These are phyloP conservation scores for Silurus glanis DNA, from an alignment of 2,113 vertebrate species.

Conservation along the genomic window DNA sequence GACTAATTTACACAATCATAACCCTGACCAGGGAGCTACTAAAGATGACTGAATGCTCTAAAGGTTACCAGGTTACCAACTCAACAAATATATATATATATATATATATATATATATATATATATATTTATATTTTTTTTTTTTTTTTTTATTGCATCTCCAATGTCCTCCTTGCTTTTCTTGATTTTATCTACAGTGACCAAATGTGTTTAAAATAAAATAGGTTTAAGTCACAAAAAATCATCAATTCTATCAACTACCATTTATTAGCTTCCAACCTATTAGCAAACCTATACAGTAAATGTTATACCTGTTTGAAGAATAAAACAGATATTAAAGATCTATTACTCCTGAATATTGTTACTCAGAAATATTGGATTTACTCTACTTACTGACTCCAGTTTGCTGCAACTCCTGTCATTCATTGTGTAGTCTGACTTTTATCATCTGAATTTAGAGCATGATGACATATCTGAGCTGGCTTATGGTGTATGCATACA, in stretches of 20 bases:
- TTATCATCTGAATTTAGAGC: background rate
- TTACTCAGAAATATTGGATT: background rate
- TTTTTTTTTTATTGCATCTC: background rate
- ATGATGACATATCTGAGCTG: background rate
- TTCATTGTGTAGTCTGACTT: background rate
- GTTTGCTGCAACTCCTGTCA: background rate
- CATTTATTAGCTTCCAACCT: background rate
- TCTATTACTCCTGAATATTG: background rate
- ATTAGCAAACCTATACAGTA: background rate
- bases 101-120: too few species aligned
- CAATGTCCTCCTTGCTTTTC: background rate
- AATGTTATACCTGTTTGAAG: background rate
- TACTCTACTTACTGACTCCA: background rate
- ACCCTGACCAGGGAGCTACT: too few species aligned
- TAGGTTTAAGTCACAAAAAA: too few species aligned
- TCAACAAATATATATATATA: background rate
- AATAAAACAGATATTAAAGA: background rate
- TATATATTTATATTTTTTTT: too few species aligned
- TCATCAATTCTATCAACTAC: background rate
- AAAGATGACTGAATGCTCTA: too few species aligned
- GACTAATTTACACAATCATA: too few species aligned
- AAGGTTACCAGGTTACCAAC: background rate
- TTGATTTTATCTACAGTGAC: background rate
- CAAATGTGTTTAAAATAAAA: background rate
- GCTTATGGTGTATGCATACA: background rate